phyloP scores from a whole-genome alignment of 2,888 invertebrate genomes.

The Yponomeuta evonymella region DNA sequence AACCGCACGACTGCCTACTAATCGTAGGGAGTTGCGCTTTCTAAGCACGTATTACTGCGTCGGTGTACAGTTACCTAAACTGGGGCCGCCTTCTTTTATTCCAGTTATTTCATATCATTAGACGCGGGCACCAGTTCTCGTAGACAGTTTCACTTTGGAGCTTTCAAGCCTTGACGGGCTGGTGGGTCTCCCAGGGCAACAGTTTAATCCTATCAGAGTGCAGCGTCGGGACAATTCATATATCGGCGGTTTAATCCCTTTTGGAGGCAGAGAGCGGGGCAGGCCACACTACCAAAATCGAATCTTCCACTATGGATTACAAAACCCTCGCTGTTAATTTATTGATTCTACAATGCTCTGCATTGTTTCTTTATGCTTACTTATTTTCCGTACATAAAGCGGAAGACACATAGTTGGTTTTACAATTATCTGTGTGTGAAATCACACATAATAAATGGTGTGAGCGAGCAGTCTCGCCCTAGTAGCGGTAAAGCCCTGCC shows the following conservation, averaged over 20 bases:
- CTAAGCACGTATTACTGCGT: constrained; percentile 37
- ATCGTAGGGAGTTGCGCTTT: constrained; percentile 41
- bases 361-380: too few species aligned
- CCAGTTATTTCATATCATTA: too few species aligned
- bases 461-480: constrained; percentile 4
- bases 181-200: background rate
- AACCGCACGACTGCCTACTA: constrained; percentile 10
- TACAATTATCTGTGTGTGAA: constrained; percentile 5
- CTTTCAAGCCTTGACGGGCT: too few species aligned
- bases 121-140: too few species aligned
- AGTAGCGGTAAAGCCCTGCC: constrained; percentile 24
- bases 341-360: too few species aligned
- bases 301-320: background rate
- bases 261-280: background rate
- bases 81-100: background rate
- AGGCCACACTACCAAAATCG: background rate
- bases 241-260: constrained; percentile 10
- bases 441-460: constrained; percentile 1
- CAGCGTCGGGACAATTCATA: constrained; percentile 2
- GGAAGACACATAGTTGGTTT: background rate
- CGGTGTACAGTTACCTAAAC: constrained; percentile 28
- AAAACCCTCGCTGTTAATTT: background rate
- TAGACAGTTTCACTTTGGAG: too few species aligned
- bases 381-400: background rate
- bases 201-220: constrained; percentile 7